Evolutionary conservation across 1,140 invertebrate genomes (phyloP).

Genomic region (Lasioglossum baleicum): DNA sequence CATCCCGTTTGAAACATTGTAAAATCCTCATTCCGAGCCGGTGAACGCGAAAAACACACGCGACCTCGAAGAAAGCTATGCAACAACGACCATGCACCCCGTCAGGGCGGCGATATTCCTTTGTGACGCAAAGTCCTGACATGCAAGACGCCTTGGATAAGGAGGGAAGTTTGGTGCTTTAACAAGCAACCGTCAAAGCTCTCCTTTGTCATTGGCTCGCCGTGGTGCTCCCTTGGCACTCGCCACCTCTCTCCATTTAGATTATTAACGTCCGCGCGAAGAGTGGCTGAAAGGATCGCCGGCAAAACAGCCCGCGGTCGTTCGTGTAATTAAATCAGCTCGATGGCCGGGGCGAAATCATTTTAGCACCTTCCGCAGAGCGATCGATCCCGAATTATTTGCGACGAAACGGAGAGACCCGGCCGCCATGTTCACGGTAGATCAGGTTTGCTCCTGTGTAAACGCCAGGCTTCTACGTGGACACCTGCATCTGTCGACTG

Average conservation of each 20-base stretch:
- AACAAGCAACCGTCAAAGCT: conserved; percentile 29
- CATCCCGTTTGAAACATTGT: no score
- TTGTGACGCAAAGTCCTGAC: neutral
- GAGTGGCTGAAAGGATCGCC: conserved; percentile 12
- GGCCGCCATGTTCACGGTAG: no score
- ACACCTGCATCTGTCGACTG: no score
- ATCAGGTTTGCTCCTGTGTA: no score
- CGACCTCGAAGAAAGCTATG: neutral
- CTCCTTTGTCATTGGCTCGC: conserved; percentile 40
- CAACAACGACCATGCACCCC: no score
- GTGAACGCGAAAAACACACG: no score
- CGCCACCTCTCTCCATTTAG: conserved; percentile 32
- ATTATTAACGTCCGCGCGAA: conserved; percentile 43
- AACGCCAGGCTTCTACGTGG: no score
- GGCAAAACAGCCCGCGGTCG: neutral
- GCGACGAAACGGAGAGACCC: no score
- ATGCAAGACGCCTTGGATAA: conserved; percentile 36
- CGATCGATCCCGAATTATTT: no score
- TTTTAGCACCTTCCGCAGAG: conserved; percentile 14
- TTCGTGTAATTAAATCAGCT: conserved; percentile 25
- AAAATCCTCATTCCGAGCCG: no score
- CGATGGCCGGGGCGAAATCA: neutral
- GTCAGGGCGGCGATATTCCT: no score
- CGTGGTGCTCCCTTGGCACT: conserved; percentile 10
- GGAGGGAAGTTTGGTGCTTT: conserved; percentile 24